These are phyloP conservation scores for Chloroceryle inda DNA, from an alignment of 2,797 vertebrate species.

Conservation along the genomic window DNA sequence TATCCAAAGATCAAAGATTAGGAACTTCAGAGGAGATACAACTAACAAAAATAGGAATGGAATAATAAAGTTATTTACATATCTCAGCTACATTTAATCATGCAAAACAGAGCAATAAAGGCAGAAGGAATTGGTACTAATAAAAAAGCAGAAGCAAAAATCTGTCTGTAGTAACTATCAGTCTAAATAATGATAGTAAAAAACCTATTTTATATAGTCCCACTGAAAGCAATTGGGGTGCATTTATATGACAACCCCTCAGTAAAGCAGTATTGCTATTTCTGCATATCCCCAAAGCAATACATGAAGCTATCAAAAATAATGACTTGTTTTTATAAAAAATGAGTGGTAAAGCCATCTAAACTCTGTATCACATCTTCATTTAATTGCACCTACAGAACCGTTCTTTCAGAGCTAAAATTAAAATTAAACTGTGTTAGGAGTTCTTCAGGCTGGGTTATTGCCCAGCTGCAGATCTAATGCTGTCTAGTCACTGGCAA, in stretches of 20 bases:
- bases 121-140: background rate
- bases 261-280: background rate
- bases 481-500: background rate
- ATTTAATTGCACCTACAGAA: background rate
- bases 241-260: background rate
- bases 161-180: background rate
- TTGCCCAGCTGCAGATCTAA: background rate
- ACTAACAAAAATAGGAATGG: background rate
- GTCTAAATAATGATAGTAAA: background rate
- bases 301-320: fast-evolving
- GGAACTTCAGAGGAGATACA: conserved; percentile 6
- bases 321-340: background rate
- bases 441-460: background rate
- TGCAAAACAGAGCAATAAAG: background rate
- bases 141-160: background rate
- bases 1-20: conserved; percentile 26
- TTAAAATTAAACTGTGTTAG: fast-evolving
- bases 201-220: background rate
- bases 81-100: background rate
- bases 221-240: background rate
- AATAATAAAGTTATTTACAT: background rate
- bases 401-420: background rate
- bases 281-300: background rate
- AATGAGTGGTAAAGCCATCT: background rate
- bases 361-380: background rate